Evolutionary conservation across 92 coral and sea anemone genomes (phyloP).

Genomic region (Montipora capitata): DNA sequence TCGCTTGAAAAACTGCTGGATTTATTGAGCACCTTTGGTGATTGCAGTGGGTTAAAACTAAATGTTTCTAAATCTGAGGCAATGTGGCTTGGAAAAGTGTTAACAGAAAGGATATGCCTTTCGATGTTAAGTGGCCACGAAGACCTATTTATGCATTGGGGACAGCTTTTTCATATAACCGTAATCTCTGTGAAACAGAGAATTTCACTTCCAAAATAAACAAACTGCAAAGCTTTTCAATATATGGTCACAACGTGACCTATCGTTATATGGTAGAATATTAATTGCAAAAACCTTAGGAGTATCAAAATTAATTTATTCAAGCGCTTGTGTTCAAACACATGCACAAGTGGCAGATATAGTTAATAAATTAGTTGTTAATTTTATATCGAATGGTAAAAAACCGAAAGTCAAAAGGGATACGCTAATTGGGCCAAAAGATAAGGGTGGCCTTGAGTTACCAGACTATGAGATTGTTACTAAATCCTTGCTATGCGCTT

Average conservation of each 20-base stretch:
- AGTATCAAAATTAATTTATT: too few relatives aligned
- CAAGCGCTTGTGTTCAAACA: too few relatives aligned
- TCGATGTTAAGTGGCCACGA: conserved; percentile 6
- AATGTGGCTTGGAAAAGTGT: conserved; percentile 8
- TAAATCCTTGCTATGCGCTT: conserved; percentile 9
- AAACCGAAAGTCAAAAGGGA: conserved; percentile 45
- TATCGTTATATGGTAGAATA: too few relatives aligned
- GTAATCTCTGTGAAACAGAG: background rate
- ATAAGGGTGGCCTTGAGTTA: conserved; percentile 37
- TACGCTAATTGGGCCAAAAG: conserved; percentile 45
- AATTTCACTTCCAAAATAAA: background rate
- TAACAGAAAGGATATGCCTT: background rate
- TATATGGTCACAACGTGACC: too few relatives aligned
- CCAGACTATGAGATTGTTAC: conserved; percentile 40
- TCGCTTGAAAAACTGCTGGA: conserved; percentile 11
- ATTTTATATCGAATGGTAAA: conserved; percentile 64
- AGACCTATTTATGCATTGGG: background rate
- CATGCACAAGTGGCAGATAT: too few relatives aligned
- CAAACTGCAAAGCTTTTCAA: too few relatives aligned
- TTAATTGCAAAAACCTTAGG: too few relatives aligned
- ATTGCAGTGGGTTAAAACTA: background rate
- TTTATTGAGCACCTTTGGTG: too few relatives aligned
- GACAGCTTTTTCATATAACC: background rate
- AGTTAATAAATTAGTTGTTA: background rate
- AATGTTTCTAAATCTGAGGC: conserved; percentile 6